Percentiles rank a stretch among this genome's conserved stretches.
These are phyloP conservation scores for Galeruca laticollis DNA, from an alignment of 2,888 invertebrate species.

Conservation along the genomic window DNA sequence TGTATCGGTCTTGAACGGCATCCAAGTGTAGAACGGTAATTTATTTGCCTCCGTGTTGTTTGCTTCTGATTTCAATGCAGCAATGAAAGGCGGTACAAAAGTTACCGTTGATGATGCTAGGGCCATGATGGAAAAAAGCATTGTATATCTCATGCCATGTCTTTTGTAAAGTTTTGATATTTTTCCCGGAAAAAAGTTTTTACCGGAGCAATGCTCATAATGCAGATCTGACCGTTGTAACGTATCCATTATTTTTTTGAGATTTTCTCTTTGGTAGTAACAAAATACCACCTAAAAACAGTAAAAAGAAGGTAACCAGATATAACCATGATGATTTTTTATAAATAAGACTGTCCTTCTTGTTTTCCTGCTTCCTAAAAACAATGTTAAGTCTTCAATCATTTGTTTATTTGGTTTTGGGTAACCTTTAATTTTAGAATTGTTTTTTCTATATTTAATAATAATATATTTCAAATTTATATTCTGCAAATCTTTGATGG, in stretches of 20 bases:
- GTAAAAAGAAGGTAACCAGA: too few relatives aligned
- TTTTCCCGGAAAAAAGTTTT: conserved; percentile 51
- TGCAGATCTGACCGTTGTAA: conserved; percentile 54
- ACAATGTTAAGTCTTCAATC: too few relatives aligned
- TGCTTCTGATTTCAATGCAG: conserved; percentile 43
- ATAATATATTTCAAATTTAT: too few relatives aligned
- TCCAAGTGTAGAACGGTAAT: conserved; percentile 61
- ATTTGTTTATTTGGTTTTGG: too few relatives aligned
- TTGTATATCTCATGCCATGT: conserved; percentile 54
- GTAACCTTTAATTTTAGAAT: too few relatives aligned
- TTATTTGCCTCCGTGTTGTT: conserved; percentile 39
- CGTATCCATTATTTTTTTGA: conserved; percentile 52
- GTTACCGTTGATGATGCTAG: conserved; percentile 57
- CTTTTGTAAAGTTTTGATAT: conserved; percentile 53
- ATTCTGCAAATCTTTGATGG: too few relatives aligned
- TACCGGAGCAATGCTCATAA: conserved; percentile 49
- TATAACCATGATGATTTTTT: too few relatives aligned
- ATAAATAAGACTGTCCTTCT: too few relatives aligned
- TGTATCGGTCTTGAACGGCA: conserved; percentile 60
- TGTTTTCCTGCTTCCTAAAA: too few relatives aligned
- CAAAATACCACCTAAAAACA: conserved; percentile 52
- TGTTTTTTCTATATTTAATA: too few relatives aligned
- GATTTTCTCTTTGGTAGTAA: conserved; percentile 50
- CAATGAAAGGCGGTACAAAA: conserved; percentile 56
- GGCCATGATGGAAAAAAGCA: conserved; percentile 56